A percentile compares a stretch with the other conserved stretches of the same genome.
Conservation (phyloP, 2,113 vertebrate species). For the Electrona antarctica region DNA sequence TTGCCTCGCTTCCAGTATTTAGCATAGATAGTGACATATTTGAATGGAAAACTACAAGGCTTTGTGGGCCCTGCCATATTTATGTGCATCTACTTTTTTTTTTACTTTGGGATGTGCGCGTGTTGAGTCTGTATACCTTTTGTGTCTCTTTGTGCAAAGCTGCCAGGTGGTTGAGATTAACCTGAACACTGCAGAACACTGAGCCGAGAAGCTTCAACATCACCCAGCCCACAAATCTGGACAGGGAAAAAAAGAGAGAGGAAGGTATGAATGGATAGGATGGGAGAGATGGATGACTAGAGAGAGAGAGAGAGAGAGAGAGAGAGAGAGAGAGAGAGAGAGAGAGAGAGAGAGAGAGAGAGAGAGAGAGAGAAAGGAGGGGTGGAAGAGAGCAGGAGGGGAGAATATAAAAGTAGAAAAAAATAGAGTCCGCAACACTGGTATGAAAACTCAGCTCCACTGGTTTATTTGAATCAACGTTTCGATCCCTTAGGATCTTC, state of each 20-base stretch:
- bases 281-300: slow-evolving; percentile 21
- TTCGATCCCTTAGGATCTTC: no score
- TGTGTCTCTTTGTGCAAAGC: slow-evolving; percentile 66
- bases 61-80: background rate
- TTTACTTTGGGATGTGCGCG: background rate
- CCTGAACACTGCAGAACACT: slow-evolving; percentile 72
- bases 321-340: background rate
- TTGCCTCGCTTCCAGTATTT: no score
- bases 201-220: slow-evolving; percentile 72
- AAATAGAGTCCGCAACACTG: no score
- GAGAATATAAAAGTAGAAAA: background rate
- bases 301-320: slow-evolving; percentile 22
- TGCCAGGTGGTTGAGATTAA: slow-evolving; percentile 76
- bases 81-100: background rate
- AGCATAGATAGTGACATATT: slow-evolving; percentile 4
- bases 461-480: no score
- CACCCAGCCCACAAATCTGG: slow-evolving; percentile 73
- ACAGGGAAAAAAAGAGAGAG: slow-evolving; percentile 9
- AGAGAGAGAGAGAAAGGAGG: background rate
- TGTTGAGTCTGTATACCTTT: slow-evolving; percentile 61
- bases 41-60: slow-evolving; percentile 6
- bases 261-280: background rate
- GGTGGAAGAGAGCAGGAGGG: background rate
- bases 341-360: background rate
- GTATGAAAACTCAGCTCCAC: no score